phyloP scores from a whole-genome alignment of 2,888 invertebrate species.

The Agrochola lota region DNA sequence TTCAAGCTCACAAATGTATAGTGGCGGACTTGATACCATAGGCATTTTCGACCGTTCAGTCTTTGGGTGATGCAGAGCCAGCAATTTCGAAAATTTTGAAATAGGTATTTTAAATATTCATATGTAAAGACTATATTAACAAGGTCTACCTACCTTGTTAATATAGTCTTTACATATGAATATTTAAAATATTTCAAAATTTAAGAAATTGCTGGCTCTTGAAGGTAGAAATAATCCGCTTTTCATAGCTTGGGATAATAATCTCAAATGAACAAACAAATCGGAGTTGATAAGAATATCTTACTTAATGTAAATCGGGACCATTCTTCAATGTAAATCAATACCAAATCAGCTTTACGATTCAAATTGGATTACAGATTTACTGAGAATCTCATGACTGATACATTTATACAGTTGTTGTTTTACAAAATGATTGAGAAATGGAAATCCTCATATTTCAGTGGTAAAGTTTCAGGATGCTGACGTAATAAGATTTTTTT shows the following conservation, averaged over 20 bases:
- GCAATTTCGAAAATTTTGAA: not conserved
- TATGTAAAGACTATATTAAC: not conserved
- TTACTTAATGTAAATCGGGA: conserved; percentile 41
- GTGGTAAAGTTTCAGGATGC: not conserved
- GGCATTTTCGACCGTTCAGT: not conserved
- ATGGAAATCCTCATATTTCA: conserved; percentile 24
- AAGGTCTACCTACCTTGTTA: too few relatives aligned
- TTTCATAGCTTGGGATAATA: conserved; percentile 24
- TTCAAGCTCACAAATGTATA: too few relatives aligned
- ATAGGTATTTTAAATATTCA: not conserved
- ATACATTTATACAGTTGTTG: conserved; percentile 28
- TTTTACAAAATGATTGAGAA: conserved; percentile 24
- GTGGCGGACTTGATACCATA: too few relatives aligned
- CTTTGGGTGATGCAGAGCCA: not conserved
- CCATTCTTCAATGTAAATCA: conserved; percentile 39
- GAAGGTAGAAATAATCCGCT: conserved; percentile 3
- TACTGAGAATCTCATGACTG: conserved; percentile 27
- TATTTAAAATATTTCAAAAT: too few relatives aligned
- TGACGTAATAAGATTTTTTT: not conserved
- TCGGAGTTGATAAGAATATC: conserved; percentile 11
- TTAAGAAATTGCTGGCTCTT: too few relatives aligned
- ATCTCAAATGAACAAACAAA: conserved; percentile 29
- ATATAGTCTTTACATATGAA: too few relatives aligned
- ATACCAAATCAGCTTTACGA: conserved; percentile 41
- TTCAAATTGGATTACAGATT: conserved; percentile 55